Evolutionary conservation across 2,888 invertebrate genomes (phyloP).

Genomic region (Drosophila barbarae): DNA sequence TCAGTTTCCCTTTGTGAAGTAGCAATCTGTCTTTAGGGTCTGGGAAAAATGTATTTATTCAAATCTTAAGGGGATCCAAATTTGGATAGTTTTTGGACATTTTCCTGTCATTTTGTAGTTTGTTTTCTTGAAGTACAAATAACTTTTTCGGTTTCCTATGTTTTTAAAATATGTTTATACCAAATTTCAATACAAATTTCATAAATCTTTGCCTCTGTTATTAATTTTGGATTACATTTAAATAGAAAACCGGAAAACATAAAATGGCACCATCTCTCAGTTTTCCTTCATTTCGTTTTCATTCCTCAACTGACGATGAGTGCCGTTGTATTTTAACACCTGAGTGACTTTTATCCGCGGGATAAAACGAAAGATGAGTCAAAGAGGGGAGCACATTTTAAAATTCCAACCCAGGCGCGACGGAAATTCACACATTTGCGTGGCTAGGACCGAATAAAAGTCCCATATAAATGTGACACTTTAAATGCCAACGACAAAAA

Average conservation of each 20-base stretch:
- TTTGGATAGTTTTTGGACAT: not conserved
- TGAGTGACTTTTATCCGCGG: slow-evolving; percentile 65
- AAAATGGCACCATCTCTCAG: slow-evolving; percentile 25
- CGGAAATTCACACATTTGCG: slow-evolving; percentile 57
- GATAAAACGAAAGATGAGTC: slow-evolving; percentile 1
- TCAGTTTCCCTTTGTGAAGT: slow-evolving; percentile 18
- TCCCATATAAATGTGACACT: slow-evolving; percentile 75
- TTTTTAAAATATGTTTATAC: not conserved
- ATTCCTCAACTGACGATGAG: slow-evolving; percentile 44
- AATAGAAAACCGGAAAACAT: not conserved
- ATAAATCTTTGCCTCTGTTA: not conserved
- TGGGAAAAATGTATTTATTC: slow-evolving; percentile 1
- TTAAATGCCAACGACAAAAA: slow-evolving; percentile 75
- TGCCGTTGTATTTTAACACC: slow-evolving; percentile 66
- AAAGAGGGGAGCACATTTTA: slow-evolving; percentile 44
- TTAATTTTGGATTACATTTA: not conserved
- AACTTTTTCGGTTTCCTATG: not conserved
- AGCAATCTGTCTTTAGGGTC: slow-evolving; percentile 1
- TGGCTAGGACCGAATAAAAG: slow-evolving; percentile 62
- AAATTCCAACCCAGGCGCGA: slow-evolving; percentile 61
- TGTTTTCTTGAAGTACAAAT: not conserved
- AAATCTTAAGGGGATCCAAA: not conserved
- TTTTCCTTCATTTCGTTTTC: slow-evolving; percentile 10
- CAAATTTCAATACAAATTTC: not conserved
- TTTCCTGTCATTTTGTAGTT: not conserved